Conservation (phyloP, 2,888 invertebrate species). For the Mechanitis mazaeus region DNA sequence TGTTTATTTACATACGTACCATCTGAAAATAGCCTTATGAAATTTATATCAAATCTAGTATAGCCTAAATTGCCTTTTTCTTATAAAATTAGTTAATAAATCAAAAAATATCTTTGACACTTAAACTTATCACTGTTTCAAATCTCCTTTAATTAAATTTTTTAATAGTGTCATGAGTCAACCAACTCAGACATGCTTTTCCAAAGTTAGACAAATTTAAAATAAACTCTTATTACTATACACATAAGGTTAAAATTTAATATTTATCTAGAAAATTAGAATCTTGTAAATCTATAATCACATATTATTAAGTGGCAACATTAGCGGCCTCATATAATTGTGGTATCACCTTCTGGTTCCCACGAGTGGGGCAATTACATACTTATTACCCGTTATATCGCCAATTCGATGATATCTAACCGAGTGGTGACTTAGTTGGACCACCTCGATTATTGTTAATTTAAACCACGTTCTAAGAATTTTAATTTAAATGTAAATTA, state of each 20-base stretch:
- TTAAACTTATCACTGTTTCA: constrained; percentile 19
- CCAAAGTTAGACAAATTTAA: not conserved
- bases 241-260: constrained; percentile 8
- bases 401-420: constrained; percentile 22
- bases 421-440: constrained; percentile 20
- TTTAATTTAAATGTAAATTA: constrained; percentile 11
- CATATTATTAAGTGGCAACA: constrained; percentile 29
- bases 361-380: constrained; percentile 32
- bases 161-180: constrained; percentile 27
- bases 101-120: constrained; percentile 25
- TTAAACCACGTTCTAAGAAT: not conserved
- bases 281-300: constrained; percentile 23
- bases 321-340: constrained; percentile 30
- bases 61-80: too few relatives aligned
- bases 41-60: too few relatives aligned
- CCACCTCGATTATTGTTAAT: constrained; percentile 13
- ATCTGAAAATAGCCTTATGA: not conserved
- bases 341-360: constrained; percentile 28
- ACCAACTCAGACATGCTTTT: constrained; percentile 11
- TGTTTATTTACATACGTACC: too few relatives aligned
- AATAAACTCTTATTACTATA: constrained; percentile 3
- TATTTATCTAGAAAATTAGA: constrained; percentile 4
- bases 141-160: constrained; percentile 28
- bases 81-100: not conserved
- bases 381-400: constrained; percentile 31